A percentile compares a stretch with the other conserved stretches of the same genome.
Evolutionary conservation across 2,113 vertebrate species (phyloP).

Genomic region (Nanorana parkeri): DNA sequence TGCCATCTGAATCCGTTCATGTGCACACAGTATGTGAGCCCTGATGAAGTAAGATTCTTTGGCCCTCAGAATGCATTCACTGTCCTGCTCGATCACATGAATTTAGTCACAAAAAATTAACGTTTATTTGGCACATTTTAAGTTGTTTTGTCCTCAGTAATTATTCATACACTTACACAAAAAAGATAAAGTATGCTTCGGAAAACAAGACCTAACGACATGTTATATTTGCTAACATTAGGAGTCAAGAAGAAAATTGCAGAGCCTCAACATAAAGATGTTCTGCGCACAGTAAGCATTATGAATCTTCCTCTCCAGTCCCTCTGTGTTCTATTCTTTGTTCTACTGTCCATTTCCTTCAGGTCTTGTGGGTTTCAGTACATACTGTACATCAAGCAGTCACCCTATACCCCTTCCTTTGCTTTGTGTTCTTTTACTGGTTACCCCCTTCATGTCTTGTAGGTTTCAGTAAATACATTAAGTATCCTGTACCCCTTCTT

Average conservation of each 20-base stretch:
- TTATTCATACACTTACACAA: too few species aligned
- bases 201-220: background rate
- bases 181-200: background rate
- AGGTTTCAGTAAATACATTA: too few species aligned
- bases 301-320: too few species aligned
- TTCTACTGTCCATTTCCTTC: background rate
- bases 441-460: too few species aligned
- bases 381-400: too few species aligned
- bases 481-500: too few species aligned
- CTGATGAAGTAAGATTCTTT: background rate
- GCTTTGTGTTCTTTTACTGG: background rate
- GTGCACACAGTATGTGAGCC: too few species aligned
- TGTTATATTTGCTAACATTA: background rate
- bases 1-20: too few species aligned
- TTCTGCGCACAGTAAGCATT: constrained; percentile 5
- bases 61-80: background rate
- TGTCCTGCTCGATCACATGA: background rate
- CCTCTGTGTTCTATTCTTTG: background rate
- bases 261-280: background rate
- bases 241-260: background rate
- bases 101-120: too few species aligned
- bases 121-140: too few species aligned
- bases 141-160: too few species aligned
- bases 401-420: background rate
- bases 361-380: too few species aligned